Evolutionary conservation across 2,888 invertebrate species (phyloP), one percentile per base, ranked within the genome.

Genomic region (Meiosimyza decipiens): DNA sequence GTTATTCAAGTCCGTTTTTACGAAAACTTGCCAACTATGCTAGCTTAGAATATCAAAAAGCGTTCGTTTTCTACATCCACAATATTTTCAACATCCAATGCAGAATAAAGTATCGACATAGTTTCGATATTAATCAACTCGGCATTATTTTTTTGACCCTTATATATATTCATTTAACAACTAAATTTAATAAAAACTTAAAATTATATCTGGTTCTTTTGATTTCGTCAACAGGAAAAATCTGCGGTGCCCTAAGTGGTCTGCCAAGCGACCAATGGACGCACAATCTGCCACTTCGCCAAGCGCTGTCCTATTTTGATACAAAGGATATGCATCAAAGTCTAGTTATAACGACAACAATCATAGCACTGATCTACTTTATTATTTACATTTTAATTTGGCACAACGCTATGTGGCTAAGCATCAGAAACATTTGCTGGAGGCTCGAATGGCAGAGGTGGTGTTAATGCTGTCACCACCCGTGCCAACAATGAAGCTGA

Each of bases 391-490:
- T 95, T 83, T 89, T 92, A 80, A 88, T 93, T 87, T 94, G 80
- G 93, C 93, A 68, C 93, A 93, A 52, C 89, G 91, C 73, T 94
- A 93, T 85, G 91, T 91, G 65, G 91, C 93, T 49, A 91, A 91
- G 77, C 88, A 6, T 86, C 86, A 1, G 92, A 92, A 63, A 89
- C 90, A 55, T 90, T 84, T 60, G 81, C 81, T 74, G 77, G 78
- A 64, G 74, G 77, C 4, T 69, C 75, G 50, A 75, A 75, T 63
- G 80, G 79, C 1, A 75, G 74, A 6, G 78, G 78, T 64, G 73
- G 68, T 57, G 73, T 74, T 7, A 57, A 86, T 33, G 77, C 74
- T 28, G 79, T 80, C 7, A 77, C 80, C 33, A 87, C 89, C 1
- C 72, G 71, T 12, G 68, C 50, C 33, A 64, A 64, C 55, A 73